Evolutionary conservation across 2,888 invertebrate genomes (phyloP).

Genomic region (Odontomyia ornata): DNA sequence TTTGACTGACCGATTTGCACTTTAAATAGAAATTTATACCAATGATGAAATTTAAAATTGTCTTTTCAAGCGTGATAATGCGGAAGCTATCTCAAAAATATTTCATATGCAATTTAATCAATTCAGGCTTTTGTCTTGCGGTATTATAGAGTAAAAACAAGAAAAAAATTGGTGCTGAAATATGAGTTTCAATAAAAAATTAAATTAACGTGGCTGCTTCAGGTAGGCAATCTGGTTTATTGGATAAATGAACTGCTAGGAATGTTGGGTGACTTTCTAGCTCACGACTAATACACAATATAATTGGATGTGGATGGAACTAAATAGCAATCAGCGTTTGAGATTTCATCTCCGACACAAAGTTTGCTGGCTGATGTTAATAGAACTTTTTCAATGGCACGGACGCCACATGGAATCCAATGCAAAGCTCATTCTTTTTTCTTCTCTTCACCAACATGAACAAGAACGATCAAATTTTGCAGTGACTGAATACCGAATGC

Average conservation of each 20-base stretch:
- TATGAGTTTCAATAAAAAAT: neutral
- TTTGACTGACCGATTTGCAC: too few species aligned
- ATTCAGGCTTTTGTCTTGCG: too few species aligned
- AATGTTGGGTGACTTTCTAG: conserved; percentile 90
- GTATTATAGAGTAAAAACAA: too few species aligned
- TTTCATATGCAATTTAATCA: too few species aligned
- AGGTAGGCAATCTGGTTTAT: conserved; percentile 94
- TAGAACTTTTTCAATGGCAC: conserved; percentile 87
- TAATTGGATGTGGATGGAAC: conserved; percentile 91
- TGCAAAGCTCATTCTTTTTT: conserved; percentile 93
- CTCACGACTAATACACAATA: conserved; percentile 85
- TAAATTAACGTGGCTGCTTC: conserved; percentile 78
- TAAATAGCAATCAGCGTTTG: conserved; percentile 93
- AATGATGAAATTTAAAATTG: too few species aligned
- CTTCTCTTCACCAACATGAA: conserved; percentile 85
- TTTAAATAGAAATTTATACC: too few species aligned
- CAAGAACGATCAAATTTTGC: too few species aligned
- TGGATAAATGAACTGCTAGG: conserved; percentile 87
- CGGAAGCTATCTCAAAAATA: too few species aligned
- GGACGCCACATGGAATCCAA: conserved; percentile 90
- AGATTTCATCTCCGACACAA: conserved; percentile 92
- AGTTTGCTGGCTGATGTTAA: conserved; percentile 88
- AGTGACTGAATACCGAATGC: too few species aligned
- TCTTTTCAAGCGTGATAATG: too few species aligned
- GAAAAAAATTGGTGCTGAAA: neutral